Evolutionary conservation across 2,113 vertebrate genomes (phyloP).

Genomic region (Leucosticte australis): DNA sequence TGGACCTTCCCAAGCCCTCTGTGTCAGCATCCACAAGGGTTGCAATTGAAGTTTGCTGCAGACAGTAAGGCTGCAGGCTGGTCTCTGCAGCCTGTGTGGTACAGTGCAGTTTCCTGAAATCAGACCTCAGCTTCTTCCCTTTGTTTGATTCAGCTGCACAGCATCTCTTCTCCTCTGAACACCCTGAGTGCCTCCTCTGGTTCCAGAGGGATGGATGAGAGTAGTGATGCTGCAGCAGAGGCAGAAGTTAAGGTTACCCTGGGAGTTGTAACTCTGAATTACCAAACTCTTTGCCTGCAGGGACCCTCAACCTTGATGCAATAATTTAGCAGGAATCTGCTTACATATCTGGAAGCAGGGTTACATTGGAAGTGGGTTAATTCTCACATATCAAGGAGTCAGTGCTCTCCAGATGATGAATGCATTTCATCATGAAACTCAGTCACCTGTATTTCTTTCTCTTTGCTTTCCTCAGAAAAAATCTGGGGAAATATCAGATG

Average conservation of each 20-base stretch:
- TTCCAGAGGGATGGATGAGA: not conserved
- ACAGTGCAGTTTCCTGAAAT: not conserved
- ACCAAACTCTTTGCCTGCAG: not conserved
- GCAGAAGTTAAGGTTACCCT: not conserved
- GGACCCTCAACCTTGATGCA: not conserved
- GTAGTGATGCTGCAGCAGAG: not conserved
- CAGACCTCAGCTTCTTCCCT: not conserved
- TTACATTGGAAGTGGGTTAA: not conserved
- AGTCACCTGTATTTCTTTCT: not conserved
- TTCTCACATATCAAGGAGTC: not conserved
- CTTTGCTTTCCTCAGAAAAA: not conserved
- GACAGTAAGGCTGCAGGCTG: not conserved
- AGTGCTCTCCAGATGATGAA: not conserved
- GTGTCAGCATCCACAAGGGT: not conserved
- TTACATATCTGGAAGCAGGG: not conserved
- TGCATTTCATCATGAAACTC: not conserved
- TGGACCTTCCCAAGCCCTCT: not conserved
- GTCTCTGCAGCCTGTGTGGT: not conserved
- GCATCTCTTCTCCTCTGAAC: not conserved
- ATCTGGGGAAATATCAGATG: not conserved
- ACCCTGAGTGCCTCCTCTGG: not conserved
- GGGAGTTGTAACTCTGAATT: not conserved
- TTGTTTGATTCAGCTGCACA: not conserved
- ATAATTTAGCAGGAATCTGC: not conserved
- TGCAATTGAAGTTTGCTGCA: not conserved